phyloP scores from a whole-genome alignment of 2,797 vertebrate species.

The Acrossocheilus fasciatus region DNA sequence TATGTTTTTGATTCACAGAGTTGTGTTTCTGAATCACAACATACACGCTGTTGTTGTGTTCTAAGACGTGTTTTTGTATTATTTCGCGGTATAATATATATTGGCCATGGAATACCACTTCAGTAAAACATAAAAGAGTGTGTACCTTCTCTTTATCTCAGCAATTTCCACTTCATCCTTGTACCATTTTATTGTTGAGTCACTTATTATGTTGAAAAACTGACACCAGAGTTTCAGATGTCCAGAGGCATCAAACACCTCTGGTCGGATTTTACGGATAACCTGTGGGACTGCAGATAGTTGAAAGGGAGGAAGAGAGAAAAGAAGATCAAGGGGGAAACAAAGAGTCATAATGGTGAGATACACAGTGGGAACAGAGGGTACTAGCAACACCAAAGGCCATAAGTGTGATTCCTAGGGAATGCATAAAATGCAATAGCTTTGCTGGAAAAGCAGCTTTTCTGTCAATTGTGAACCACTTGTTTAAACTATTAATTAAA shows the following conservation, averaged over 20 bases:
- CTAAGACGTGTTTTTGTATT: not conserved
- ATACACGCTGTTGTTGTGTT: not conserved
- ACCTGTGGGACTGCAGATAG: constrained; percentile 89
- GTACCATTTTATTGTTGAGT: constrained; percentile 89
- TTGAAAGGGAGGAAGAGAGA: not conserved
- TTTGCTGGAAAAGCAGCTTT: not conserved
- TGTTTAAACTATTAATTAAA: not conserved
- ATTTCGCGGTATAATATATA: not conserved
- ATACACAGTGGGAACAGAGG: not conserved
- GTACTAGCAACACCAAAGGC: not conserved
- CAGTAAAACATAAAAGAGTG: not conserved
- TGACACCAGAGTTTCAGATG: constrained; percentile 97
- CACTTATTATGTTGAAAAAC: constrained; percentile 94
- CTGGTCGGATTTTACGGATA: constrained; percentile 92
- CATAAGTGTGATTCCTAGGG: not conserved
- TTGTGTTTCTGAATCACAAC: not conserved
- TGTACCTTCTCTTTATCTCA: constrained; percentile 83
- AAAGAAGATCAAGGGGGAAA: not conserved
- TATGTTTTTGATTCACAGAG: not conserved
- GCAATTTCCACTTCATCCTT: constrained; percentile 86
- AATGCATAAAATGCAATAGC: not conserved
- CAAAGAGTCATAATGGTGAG: constrained; percentile 15
- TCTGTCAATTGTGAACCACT: not conserved
- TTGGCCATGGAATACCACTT: not conserved
- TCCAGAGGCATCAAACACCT: constrained; percentile 89